Conservation (phyloP, 2,888 invertebrate genomes). For the Xylophagus ater region DNA sequence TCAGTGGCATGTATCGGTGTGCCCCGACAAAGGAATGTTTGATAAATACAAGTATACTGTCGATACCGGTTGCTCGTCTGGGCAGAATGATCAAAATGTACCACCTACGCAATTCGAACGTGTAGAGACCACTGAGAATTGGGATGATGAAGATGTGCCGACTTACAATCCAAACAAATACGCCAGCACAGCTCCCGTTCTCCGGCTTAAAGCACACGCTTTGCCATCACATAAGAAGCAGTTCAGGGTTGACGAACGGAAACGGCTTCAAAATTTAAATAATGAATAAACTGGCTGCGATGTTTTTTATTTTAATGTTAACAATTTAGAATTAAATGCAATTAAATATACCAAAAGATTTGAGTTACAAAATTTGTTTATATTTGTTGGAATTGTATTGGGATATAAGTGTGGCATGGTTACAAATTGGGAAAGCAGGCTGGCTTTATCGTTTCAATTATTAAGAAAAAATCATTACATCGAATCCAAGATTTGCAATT, state of each 20-base stretch:
- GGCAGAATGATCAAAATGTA: background rate
- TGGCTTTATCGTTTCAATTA: too few relatives aligned
- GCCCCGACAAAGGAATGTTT: background rate
- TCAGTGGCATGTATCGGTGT: conserved; percentile 6
- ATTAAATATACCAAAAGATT: too few relatives aligned
- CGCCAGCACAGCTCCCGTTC: conserved; percentile 1
- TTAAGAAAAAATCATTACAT: too few relatives aligned
- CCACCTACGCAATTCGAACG: background rate
- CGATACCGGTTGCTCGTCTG: background rate
- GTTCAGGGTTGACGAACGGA: conserved; percentile 7
- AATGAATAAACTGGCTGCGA: too few relatives aligned
- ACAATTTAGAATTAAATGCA: too few relatives aligned
- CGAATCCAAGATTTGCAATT: too few relatives aligned
- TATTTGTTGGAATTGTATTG: too few relatives aligned
- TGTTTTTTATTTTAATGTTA: too few relatives aligned
- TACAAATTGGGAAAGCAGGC: too few relatives aligned
- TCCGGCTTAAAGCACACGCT: conserved; percentile 2
- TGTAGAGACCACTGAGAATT: conserved; percentile 3
- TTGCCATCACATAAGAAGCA: conserved; percentile 8
- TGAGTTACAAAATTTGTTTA: too few relatives aligned
- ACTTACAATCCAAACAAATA: conserved; percentile 7
- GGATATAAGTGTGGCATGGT: too few relatives aligned
- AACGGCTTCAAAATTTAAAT: too few relatives aligned
- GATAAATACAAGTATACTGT: conserved; percentile 7
- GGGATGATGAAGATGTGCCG: background rate